Percentiles rank a stretch among this genome's conserved stretches.
Evolutionary conservation across 2,888 invertebrate species (phyloP).

Genomic region (Hofmannophila pseudospretella): DNA sequence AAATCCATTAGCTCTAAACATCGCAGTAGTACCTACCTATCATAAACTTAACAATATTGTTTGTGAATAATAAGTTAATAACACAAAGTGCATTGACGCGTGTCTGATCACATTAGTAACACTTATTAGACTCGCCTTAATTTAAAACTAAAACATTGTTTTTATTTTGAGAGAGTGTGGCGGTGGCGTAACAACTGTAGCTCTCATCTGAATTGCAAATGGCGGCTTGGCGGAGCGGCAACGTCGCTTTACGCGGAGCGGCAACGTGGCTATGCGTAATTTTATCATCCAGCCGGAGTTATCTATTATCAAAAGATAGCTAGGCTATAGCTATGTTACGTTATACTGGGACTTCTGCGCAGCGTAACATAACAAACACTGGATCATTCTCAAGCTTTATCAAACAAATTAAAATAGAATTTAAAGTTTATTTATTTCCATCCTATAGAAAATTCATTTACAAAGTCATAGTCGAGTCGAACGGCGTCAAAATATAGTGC

Average conservation of each 20-base stretch:
- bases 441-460: no score
- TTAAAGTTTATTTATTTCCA: no score
- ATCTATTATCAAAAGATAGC: constrained; percentile 45
- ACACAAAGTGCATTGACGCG: constrained; percentile 30
- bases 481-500: no score
- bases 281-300: constrained; percentile 50
- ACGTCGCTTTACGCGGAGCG: constrained; percentile 36
- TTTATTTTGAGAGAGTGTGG: constrained; percentile 65
- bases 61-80: constrained; percentile 4
- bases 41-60: constrained; percentile 2
- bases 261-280: constrained; percentile 62
- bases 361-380: no score
- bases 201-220: constrained; percentile 65
- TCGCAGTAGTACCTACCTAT: no score
- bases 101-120: constrained; percentile 32
- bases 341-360: no score
- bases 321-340: no score
- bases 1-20: no score
- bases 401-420: no score
- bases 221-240: constrained; percentile 49
- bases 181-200: constrained; percentile 40
- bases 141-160: constrained; percentile 54
- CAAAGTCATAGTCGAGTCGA: no score
- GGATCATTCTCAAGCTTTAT: no score
- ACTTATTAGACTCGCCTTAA: constrained; percentile 33